Evolutionary conservation across 1,140 invertebrate species (phyloP), one percentile per base, ranked within the genome.

Genomic region (Marisa cornuarietis): DNA sequence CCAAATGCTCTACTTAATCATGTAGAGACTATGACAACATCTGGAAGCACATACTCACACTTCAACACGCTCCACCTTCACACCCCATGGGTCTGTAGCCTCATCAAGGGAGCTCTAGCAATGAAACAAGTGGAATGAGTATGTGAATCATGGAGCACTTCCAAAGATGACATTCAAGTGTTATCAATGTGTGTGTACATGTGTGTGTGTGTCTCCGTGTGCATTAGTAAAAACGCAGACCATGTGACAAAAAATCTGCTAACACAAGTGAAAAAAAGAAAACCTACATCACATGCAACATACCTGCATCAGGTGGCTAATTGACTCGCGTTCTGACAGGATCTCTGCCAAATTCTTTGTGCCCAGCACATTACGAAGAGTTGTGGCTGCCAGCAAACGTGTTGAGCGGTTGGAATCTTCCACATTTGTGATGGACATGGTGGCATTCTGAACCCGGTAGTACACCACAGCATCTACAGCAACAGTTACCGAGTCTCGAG

Each of bases 361-460:
- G 72, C 97, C 98, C 13, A 99, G 92, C 0, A 98, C 96, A 88
- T 97, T 98, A 51, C 96, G 92, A 8, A 98, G 91, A 10, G 90
- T 90, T 26, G 92, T 92, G 62, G 91, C 90, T 2, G 92, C 92
- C 66, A 93, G 85, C 7, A 93, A 89, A 68, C 92, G 91, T 0
- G 92, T 93, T n/a, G 92, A 92, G 51, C 92, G 87, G 90, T 97
- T 96, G 58, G 97, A 96, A 91, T 99, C 98, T 90, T 99, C 97
- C 65, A 99, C 97, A 90, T 99, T 99, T 49, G 97, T 97, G 82
- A 99, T 97, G 66, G 97, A 98, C 83, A 99, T 96, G 1, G 97
- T 98, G 22, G 98, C 97, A 92, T 99, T 98, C 72, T 96, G 96
- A 81, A 97, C 95, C 79, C 95, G 93, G 90, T 98, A 98, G 89